A percentile compares a stretch with the other conserved stretches of the same genome.
These are phyloP conservation scores for Andrena flavipes DNA, from an alignment of 2,888 invertebrate genomes.

Conservation along the genomic window DNA sequence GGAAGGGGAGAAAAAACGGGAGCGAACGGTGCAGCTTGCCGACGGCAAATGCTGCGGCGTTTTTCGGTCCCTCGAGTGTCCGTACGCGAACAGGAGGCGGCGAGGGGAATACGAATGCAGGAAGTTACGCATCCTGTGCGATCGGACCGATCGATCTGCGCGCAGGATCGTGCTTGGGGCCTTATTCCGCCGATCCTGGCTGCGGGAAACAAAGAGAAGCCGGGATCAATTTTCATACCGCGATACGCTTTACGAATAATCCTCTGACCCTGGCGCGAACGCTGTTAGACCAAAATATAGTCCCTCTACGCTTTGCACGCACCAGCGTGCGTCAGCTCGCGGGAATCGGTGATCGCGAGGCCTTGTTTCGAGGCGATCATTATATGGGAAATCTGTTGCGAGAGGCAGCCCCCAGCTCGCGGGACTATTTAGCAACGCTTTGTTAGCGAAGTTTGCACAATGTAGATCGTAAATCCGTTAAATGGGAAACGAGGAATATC, in stretches of 20 bases:
- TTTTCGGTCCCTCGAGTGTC: slow-evolving; percentile 66
- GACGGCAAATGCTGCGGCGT: slow-evolving; percentile 63
- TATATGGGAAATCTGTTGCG: slow-evolving; percentile 23
- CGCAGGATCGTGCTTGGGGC: slow-evolving; percentile 35
- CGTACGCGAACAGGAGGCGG: slow-evolving; percentile 54
- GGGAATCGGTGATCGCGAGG: neutral
- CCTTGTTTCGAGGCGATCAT: slow-evolving; percentile 18
- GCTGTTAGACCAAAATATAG: too few species aligned
- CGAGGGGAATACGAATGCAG: slow-evolving; percentile 70
- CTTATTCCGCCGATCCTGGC: slow-evolving; percentile 48
- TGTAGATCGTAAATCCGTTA: slow-evolving; percentile 40
- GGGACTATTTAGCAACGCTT: slow-evolving; percentile 43
- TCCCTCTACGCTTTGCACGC: neutral
- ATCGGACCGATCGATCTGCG: slow-evolving; percentile 52
- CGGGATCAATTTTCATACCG: too few species aligned
- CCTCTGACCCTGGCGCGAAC: too few species aligned
- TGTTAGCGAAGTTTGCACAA: slow-evolving; percentile 45
- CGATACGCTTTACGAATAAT: too few species aligned
- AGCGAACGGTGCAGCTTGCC: slow-evolving; percentile 74
- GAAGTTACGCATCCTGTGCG: slow-evolving; percentile 77
- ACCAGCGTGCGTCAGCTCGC: neutral
- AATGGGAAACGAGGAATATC: slow-evolving; percentile 38
- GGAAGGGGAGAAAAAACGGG: slow-evolving; percentile 26
- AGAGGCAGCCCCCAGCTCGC: slow-evolving; percentile 6
- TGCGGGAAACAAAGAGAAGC: neutral